These are phyloP conservation scores for Tupiocoris notatus DNA, from an alignment of 2,888 invertebrate species.

Conservation along the genomic window DNA sequence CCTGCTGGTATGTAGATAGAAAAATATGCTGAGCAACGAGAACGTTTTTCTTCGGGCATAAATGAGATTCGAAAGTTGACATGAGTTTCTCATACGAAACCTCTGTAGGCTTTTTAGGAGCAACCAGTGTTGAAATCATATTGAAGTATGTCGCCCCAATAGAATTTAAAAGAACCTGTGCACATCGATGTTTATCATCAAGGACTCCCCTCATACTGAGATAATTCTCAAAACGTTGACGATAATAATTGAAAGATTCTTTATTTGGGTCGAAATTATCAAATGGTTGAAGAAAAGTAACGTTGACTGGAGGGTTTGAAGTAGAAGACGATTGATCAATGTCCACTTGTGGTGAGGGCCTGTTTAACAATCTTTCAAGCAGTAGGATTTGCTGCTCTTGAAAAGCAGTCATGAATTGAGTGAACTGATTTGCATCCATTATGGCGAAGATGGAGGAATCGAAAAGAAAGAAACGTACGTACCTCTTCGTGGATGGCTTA, in stretches of 20 bases:
- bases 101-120: not conserved
- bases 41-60: slow-evolving; percentile 1
- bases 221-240: slow-evolving; percentile 9
- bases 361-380: too few relatives aligned
- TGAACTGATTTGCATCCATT: too few relatives aligned
- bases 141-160: not conserved
- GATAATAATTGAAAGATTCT: not conserved
- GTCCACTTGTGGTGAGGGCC: too few relatives aligned
- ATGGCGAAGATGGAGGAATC: too few relatives aligned
- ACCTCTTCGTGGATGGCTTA: too few relatives aligned
- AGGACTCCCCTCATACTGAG: not conserved
- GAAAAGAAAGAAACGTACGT: too few relatives aligned
- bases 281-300: not conserved
- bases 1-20: slow-evolving; percentile 1
- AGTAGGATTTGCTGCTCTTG: too few relatives aligned
- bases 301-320: not conserved
- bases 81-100: not conserved
- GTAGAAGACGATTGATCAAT: not conserved
- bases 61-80: slow-evolving; percentile 7
- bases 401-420: too few relatives aligned
- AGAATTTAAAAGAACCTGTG: slow-evolving; percentile 3
- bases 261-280: not conserved
- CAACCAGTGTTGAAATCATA: not conserved
- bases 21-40: slow-evolving; percentile 16
- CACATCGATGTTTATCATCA: not conserved